A percentile compares a stretch with the other conserved stretches of the same genome.
phyloP scores from a whole-genome alignment of 2,888 invertebrate genomes.

The Salticus scenicus region DNA sequence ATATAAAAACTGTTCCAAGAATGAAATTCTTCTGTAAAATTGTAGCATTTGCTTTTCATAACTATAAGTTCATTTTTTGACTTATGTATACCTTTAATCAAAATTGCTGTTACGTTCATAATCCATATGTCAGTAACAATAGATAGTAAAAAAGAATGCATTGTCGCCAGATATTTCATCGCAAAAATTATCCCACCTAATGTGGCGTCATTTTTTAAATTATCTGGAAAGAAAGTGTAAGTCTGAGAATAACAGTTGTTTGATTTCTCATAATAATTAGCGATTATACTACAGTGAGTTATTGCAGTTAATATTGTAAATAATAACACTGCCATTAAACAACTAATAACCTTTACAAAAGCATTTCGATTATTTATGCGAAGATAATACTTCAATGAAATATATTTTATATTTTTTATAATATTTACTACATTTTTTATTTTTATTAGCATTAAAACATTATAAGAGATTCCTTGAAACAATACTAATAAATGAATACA shows the following conservation, averaged over 20 bases:
- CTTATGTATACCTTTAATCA: background rate
- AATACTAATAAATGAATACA: background rate
- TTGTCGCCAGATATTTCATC: background rate
- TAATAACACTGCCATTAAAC: background rate
- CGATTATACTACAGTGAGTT: background rate
- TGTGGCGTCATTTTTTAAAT: background rate
- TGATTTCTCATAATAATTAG: background rate
- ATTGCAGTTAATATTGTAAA: background rate
- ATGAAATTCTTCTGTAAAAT: background rate
- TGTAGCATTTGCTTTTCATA: background rate
- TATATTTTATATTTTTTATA: background rate
- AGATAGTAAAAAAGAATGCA: background rate
- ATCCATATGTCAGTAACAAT: background rate
- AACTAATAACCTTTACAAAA: background rate
- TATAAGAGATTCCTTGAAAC: background rate
- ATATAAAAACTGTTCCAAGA: background rate
- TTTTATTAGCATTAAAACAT: background rate
- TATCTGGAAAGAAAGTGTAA: background rate
- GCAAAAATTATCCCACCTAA: background rate
- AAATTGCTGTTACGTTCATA: background rate
- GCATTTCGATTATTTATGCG: background rate
- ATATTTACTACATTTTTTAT: background rate
- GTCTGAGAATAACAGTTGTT: background rate
- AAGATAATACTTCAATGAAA: background rate
- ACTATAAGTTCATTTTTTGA: constrained; percentile 5